Percentiles rank a stretch among this genome's conserved stretches.
phyloP scores from a whole-genome alignment of 1,140 invertebrate genomes.

The Nymphalis io region DNA sequence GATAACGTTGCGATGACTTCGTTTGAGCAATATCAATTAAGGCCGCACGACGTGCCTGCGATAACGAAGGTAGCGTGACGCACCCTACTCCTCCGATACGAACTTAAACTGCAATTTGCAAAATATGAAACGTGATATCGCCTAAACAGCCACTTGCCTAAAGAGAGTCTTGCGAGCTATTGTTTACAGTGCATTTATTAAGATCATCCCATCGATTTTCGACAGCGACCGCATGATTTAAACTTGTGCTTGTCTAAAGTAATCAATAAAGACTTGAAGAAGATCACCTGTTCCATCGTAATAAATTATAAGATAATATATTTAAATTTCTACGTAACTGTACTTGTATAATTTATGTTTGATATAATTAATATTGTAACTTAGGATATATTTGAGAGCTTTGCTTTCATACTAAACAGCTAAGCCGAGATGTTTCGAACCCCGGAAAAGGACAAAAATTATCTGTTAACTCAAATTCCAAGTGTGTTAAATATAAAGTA shows the following conservation, averaged over 20 bases:
- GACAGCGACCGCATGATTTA: conserved; percentile 21
- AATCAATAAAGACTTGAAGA: conserved; percentile 17
- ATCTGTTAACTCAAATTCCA: too few relatives aligned
- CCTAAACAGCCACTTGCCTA: conserved; percentile 69
- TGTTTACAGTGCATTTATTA: conserved; percentile 68
- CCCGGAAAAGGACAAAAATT: too few relatives aligned
- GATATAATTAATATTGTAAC: background rate
- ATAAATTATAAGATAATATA: background rate
- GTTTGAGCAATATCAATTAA: conserved; percentile 72
- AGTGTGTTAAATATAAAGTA: too few relatives aligned
- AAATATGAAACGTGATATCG: conserved; percentile 76
- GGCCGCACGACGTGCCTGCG: conserved; percentile 52
- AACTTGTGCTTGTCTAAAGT: conserved; percentile 13
- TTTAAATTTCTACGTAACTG: background rate
- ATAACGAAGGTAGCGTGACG: conserved; percentile 50
- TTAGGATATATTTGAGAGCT: too few relatives aligned
- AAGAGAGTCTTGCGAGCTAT: conserved; percentile 44
- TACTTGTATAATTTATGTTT: background rate
- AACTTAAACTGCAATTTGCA: conserved; percentile 64
- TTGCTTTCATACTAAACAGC: too few relatives aligned
- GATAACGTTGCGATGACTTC: conserved; percentile 53
- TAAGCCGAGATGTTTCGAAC: too few relatives aligned
- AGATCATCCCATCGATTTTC: conserved; percentile 35
- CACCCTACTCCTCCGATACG: conserved; percentile 35
- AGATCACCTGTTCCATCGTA: background rate